phyloP scores from a whole-genome alignment of 2,797 vertebrate genomes.

The Triplophysa bombifrons region DNA sequence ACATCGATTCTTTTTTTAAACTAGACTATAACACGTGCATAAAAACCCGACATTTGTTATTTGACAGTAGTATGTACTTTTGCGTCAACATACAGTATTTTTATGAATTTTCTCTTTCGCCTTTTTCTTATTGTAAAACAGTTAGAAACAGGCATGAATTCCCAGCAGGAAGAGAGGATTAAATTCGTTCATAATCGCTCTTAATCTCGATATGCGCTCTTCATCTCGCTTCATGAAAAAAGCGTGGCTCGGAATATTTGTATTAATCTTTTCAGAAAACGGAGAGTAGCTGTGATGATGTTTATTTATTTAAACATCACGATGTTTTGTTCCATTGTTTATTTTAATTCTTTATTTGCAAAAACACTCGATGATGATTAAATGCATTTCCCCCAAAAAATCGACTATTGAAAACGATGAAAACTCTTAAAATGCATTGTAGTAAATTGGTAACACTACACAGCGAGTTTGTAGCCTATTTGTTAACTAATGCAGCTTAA shows the following conservation, averaged over 20 bases:
- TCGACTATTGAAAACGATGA: too few relatives aligned
- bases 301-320: too few relatives aligned
- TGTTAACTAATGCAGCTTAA: too few relatives aligned
- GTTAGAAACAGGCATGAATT: slow-evolving; percentile 54
- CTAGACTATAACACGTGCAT: background rate
- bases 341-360: too few relatives aligned
- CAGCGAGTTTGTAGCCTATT: too few relatives aligned
- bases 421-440: too few relatives aligned
- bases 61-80: background rate
- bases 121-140: slow-evolving; percentile 30
- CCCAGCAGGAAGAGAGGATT: slow-evolving; percentile 69
- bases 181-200: slow-evolving; percentile 68
- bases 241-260: slow-evolving; percentile 40
- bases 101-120: background rate
- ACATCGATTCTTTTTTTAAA: background rate
- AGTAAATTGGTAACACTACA: too few relatives aligned
- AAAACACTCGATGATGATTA: background rate
- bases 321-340: too few relatives aligned
- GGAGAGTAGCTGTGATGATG: background rate
- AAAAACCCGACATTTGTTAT: background rate
- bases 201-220: slow-evolving; percentile 75
- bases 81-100: background rate
- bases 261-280: slow-evolving; percentile 2
- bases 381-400: too few relatives aligned
- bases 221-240: slow-evolving; percentile 62